Evolutionary conservation across 2,888 invertebrate genomes (phyloP).

Genomic region (Parascotia fuliginaria): DNA sequence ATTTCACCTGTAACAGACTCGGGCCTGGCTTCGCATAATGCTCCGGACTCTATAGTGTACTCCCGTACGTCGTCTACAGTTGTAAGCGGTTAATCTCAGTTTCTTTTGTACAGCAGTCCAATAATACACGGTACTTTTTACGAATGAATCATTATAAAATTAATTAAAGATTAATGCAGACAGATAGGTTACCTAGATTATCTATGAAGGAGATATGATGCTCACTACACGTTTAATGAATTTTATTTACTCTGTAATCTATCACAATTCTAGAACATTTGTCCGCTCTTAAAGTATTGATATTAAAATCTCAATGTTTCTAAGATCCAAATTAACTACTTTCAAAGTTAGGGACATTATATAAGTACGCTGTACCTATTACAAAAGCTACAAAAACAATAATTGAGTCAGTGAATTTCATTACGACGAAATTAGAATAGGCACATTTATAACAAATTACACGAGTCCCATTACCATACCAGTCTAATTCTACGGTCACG

Average conservation of each 20-base stretch:
- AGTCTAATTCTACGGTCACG: constrained; percentile 58
- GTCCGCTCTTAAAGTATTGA: background rate
- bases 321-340: background rate
- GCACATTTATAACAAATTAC: constrained; percentile 55
- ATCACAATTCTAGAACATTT: background rate
- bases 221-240: too few species aligned
- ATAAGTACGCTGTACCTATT: too few species aligned
- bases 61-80: constrained; percentile 35
- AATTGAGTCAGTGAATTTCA: constrained; percentile 21
- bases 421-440: constrained; percentile 26
- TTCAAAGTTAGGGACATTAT: too few species aligned
- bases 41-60: constrained; percentile 57
- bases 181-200: too few species aligned
- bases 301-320: background rate
- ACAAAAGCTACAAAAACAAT: constrained; percentile 19
- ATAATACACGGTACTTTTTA: constrained; percentile 27
- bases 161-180: too few species aligned
- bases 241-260: too few species aligned
- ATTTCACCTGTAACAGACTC: constrained; percentile 59
- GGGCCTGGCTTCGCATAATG: constrained; percentile 40
- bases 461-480: constrained; percentile 59
- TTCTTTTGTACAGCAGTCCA: constrained; percentile 52
- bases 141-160: constrained; percentile 16
- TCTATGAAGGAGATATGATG: too few species aligned
- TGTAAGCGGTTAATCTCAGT: constrained; percentile 58